Percentiles rank a stretch among this genome's conserved stretches.
Evolutionary conservation across 2,888 invertebrate genomes (phyloP).

Genomic region (Acheta domesticus): DNA sequence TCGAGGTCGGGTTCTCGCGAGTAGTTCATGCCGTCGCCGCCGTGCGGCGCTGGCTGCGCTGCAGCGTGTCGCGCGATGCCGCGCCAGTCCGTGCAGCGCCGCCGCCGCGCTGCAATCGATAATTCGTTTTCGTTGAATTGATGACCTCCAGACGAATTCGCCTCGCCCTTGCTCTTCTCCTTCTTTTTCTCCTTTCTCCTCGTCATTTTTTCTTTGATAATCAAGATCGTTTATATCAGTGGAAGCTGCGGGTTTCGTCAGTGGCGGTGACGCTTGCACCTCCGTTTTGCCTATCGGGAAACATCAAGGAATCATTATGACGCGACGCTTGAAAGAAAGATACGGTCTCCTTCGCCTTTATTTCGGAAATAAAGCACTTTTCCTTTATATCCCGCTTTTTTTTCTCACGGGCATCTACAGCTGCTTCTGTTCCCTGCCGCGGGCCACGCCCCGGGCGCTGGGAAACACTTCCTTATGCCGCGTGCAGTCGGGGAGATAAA

Average conservation of each 20-base stretch:
- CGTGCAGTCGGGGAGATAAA: background rate
- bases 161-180: background rate
- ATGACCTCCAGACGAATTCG: background rate
- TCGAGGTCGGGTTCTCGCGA: background rate
- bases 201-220: too few relatives aligned
- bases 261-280: too few relatives aligned
- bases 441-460: background rate
- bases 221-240: too few relatives aligned
- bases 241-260: too few relatives aligned
- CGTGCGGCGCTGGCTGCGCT: background rate
- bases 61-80: background rate
- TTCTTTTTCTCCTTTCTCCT: too few relatives aligned
- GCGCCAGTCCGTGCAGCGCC: too few relatives aligned
- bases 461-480: background rate
- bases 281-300: too few relatives aligned
- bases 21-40: background rate
- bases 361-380: background rate
- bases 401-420: background rate
- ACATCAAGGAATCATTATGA: too few relatives aligned
- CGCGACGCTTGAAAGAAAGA: too few relatives aligned
- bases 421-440: background rate
- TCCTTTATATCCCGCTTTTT: too few relatives aligned
- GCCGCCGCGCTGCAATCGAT: background rate
- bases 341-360: background rate
- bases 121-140: slow-evolving; percentile 9